A percentile compares a stretch with the other conserved stretches of the same genome.
These are phyloP conservation scores for Chrysina gloriosa DNA, from an alignment of 2,888 invertebrate species.

Conservation along the genomic window DNA sequence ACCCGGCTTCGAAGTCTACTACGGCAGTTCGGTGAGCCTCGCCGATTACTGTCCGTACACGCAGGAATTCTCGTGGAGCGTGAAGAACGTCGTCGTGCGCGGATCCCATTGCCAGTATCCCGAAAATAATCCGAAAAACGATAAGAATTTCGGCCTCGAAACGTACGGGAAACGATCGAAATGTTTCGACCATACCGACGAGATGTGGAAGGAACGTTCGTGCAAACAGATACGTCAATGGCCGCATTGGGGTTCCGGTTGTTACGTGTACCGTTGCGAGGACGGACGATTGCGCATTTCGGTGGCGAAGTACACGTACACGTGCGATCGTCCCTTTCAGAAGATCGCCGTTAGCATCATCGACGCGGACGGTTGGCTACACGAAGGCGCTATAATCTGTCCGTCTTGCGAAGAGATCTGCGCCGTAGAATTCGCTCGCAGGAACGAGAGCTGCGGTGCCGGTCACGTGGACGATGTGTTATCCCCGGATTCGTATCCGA, in stretches of 20 bases:
- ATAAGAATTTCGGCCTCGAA: constrained; percentile 94
- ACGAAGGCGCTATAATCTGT: constrained; percentile 91
- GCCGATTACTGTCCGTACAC: constrained; percentile 98
- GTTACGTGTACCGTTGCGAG: constrained; percentile 88
- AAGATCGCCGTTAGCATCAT: constrained; percentile 79
- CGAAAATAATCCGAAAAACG: constrained; percentile 90
- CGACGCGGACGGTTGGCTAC: constrained; percentile 88
- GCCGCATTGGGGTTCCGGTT: constrained; percentile 98
- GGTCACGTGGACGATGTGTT: constrained; percentile 66
- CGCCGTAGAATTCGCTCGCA: constrained; percentile 64
- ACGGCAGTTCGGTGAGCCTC: constrained; percentile 93
- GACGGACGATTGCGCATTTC: constrained; percentile 81
- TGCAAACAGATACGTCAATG: constrained; percentile 89
- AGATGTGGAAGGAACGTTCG: constrained; percentile 92
- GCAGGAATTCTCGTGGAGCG: constrained; percentile 97
- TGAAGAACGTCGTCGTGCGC: constrained; percentile 87
- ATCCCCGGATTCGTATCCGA: neutral
- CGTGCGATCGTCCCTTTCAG: constrained; percentile 89
- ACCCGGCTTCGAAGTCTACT: constrained; percentile 78
- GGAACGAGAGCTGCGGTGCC: constrained; percentile 71
- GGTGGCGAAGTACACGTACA: constrained; percentile 89
- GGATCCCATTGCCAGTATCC: constrained; percentile 93
- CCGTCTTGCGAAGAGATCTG: constrained; percentile 92
- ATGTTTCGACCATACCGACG: constrained; percentile 91
- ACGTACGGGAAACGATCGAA: constrained; percentile 88